Conservation (phyloP, 1,140 invertebrate genomes). For the Diploscapter pachys region DNA sequence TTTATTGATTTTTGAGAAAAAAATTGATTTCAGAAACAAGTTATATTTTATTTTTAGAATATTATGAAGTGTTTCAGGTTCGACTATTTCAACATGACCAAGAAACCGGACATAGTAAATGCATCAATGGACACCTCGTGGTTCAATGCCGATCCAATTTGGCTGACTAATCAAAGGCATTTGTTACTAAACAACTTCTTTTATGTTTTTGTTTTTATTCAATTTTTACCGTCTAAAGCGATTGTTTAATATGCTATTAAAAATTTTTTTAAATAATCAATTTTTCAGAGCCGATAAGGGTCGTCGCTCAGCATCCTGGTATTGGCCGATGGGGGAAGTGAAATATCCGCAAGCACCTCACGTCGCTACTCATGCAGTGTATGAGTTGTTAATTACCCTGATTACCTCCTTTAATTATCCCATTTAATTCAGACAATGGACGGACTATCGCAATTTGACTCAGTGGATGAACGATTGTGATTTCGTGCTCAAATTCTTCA, state of each 20-base stretch:
- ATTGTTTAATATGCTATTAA: too few relatives aligned
- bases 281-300: constrained; percentile 4
- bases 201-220: neutral
- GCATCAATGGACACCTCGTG: constrained; percentile 14
- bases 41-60: neutral
- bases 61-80: neutral
- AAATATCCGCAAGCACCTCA: constrained; percentile 10
- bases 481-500: constrained; percentile 18
- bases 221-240: too few relatives aligned
- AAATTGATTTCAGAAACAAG: neutral
- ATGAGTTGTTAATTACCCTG: neutral
- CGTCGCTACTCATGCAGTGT: neutral
- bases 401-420: neutral
- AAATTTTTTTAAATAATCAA: too few relatives aligned
- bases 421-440: constrained; percentile 23
- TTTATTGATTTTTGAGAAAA: neutral
- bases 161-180: constrained; percentile 27
- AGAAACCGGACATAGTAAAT: constrained; percentile 21
- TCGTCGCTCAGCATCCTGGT: constrained; percentile 20
- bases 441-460: constrained; percentile 21
- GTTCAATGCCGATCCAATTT: constrained; percentile 30
- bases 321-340: constrained; percentile 31
- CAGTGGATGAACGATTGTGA: constrained; percentile 29
- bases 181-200: neutral
- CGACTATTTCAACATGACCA: constrained; percentile 30